phyloP scores from a whole-genome alignment of 2,888 invertebrate species.

The Caenorhabditis macrosperma region DNA sequence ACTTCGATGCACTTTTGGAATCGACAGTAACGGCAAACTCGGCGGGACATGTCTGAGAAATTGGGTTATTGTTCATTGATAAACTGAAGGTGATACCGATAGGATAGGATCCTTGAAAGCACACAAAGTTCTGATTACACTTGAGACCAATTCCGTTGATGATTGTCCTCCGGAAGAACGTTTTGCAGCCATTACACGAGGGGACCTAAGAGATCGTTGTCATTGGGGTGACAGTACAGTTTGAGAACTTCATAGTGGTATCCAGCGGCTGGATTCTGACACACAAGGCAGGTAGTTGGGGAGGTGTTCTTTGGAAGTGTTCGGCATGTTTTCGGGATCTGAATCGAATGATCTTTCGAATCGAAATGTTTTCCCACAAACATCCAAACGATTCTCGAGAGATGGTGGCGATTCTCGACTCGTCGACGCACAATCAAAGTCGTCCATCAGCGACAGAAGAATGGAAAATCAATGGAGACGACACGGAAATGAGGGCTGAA shows the following conservation, averaged over 20 bases:
- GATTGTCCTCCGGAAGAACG: constrained; percentile 37
- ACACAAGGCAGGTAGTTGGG: constrained; percentile 53
- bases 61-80: neutral
- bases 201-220: too few relatives aligned
- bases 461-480: neutral
- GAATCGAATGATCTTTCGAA: neutral
- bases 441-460: neutral
- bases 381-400: neutral
- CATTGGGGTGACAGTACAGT: too few relatives aligned
- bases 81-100: neutral
- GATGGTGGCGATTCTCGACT: neutral
- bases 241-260: constrained; percentile 69
- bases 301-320: constrained; percentile 9
- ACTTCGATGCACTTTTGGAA: constrained; percentile 28
- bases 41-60: constrained; percentile 10
- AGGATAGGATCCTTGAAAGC: constrained; percentile 24
- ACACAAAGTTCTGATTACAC: constrained; percentile 2
- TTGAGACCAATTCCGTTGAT: constrained; percentile 4
- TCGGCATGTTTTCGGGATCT: neutral
- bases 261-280: constrained; percentile 56
- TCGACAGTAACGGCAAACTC: constrained; percentile 41
- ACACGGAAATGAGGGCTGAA: too few relatives aligned
- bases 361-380: neutral
- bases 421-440: neutral
- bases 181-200: constrained; percentile 59